Evolutionary conservation across 1,140 invertebrate genomes (phyloP), one percentile per base, ranked within the genome.

Genomic region (Schlechtendalia chinensis): DNA sequence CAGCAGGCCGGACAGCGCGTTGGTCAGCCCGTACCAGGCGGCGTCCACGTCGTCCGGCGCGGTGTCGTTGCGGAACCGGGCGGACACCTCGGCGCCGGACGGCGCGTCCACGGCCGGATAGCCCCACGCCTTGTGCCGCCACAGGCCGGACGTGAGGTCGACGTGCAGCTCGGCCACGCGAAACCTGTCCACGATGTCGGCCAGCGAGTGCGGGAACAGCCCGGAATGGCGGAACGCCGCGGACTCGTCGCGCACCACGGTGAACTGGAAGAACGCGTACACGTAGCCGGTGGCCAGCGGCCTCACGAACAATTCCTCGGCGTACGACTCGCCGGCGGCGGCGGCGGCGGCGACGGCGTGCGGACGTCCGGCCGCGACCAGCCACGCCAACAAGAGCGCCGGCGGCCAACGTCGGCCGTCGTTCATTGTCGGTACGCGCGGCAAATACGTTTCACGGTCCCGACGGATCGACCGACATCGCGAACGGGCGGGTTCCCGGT

Each of bases 91-190:
- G 27, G 95, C 96, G 56, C 97, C 97, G 39, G 96, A 92, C 22
- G 95, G 93, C 54, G 95, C 92, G 88, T 94, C 92, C 16, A 91
- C 86, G 53, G 94, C 89, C 45, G 94, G 91, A 88, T 97, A 97
- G 10, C 96, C 97, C 96, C 96, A 99, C 81, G 91, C 90, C 84
- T 94, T 89, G 86, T 97, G 92, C 81, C 92, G 90, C 97, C 97
- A 99, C 67, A 96, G 86, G 5, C 97, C 97, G 86, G 96, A 93
- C 1, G 96, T 97, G 79, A 99, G 88, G 81, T 91, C 93, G 50
- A 99, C 88, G 85, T 98, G 95, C 11, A 99, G 86, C 85, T 98
- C 97, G 85, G 94, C 91, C 0, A 98, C 90, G 84, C 92, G 88
- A 85, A 96, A 94, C 22, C 91, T 88, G 79, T 90, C 88, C 83